Base-by-base conservation (phyloP, 2,888 invertebrate genomes). In the Nephrotoma flavescens region DNA sequence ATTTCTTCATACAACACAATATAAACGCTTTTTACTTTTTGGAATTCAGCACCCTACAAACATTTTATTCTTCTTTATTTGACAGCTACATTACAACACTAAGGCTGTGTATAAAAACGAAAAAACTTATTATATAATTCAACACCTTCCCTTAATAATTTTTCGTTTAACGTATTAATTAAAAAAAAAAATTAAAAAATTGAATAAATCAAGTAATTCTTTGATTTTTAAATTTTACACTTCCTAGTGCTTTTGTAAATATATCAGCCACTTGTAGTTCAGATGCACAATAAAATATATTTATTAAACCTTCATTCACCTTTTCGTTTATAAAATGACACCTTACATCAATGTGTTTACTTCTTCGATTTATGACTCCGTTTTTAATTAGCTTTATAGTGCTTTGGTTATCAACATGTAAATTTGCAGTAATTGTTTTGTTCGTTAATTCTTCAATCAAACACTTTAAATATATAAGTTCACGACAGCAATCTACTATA, bases 281-380 rank as follows among this genome's bases (percentile, higher is more conserved):
- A n/a, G n/a, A n/a, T n/a, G n/a, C n/a, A n/a, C n/a, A n/a, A 87
- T 87, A 87, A 85, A 87, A 31, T 71, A 87, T 11, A 4, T 6
- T 52, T 45, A 88, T 87, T 47, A 15, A 4, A 2, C 85, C 87
- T 6, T 86, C 86, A 9, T 88, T 85, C 41, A 87, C 19, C n/a
- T n/a, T n/a, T n/a, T n/a, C n/a, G n/a, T n/a, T n/a, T n/a, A n/a
- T n/a, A n/a, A n/a, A n/a, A n/a, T n/a, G n/a, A n/a, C n/a, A n/a
- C n/a, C 86, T 87, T 19, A 87, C 87, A 19, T 87, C 87, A 83
- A 88, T 88, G 86, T 87, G 87, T 52, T 86, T 87, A 1, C 87
- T 86, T 83, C 86, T 47, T 11, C 47, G 47, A n/a, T 47, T 47
- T 12, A 47, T n/a, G 11, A 47, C 47, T 47, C 3, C 47, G 47